Evolutionary conservation across 2,797 vertebrate species (phyloP), one percentile per base, ranked within the genome.

Genomic region (Saxicola maurus): DNA sequence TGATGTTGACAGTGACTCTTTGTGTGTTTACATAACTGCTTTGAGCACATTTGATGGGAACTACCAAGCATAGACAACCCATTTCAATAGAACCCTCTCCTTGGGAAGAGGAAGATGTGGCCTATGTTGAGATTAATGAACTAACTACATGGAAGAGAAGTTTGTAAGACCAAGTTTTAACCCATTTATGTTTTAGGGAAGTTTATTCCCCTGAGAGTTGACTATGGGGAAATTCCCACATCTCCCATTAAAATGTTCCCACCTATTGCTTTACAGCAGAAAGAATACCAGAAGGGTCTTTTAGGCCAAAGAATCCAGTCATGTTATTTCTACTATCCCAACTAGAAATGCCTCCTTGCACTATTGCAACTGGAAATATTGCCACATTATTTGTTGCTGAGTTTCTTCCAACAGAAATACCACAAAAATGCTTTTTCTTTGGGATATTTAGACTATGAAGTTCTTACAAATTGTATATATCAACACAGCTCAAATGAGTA

Each of bases 401-500:
- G 81, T 40, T 83, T 90, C 92, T 96, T 97, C 96, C 97, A 97
- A 93, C 30, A 96, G 95, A 96, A 97, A 97, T 90, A 97, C 96
- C 97, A 97, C 97, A 97, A 97, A 97, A 97, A 97, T 96, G 89
- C 24, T 79, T 96, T 96, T 94, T 92, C 81, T 95, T 95, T 85
- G 31, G 88, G 77, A 17, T 92, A 92, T 95, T 95, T 92, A 86
- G 86, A 89, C 69, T 93, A 88, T n/a, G 76, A 95, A 95, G 95
- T 93, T 92, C 89, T 94, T 96, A 95, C 82, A 95, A 93, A 96
- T 94, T 94, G 73, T 95, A 94, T 96, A 94, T 93, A 92, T 93
- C 93, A 95, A 90, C 95, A 95, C 59, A 92, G 66, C 37, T 95
- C 42, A 78, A 86, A 82, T 61, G 60, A 25, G 31, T 66, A 92